These are phyloP conservation scores for Hydropotes inermis DNA, from an alignment of 2,113 vertebrate genomes.

Conservation along the genomic window DNA sequence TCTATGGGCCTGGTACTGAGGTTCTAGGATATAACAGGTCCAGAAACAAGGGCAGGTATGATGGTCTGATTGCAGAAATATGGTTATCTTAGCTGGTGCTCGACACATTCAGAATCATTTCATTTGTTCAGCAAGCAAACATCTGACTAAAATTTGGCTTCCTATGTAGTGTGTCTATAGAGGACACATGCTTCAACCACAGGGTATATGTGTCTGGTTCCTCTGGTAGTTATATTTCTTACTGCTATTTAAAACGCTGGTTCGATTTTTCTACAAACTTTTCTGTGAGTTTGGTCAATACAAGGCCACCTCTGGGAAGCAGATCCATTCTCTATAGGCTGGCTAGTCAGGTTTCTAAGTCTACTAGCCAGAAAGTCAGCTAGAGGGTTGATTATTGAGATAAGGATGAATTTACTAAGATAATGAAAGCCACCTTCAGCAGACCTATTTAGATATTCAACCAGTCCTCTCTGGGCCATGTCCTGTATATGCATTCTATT, in stretches of 20 bases:
- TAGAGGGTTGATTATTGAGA: background rate
- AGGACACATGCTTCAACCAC: background rate
- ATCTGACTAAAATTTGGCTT: constrained; percentile 14
- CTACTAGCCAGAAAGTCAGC: background rate
- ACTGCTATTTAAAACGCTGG: background rate
- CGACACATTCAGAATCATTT: background rate
- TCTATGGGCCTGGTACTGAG: background rate
- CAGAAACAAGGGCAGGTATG: background rate
- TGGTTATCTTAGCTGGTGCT: background rate
- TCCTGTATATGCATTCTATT: background rate
- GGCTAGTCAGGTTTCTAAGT: constrained; percentile 4
- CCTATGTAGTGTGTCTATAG: background rate
- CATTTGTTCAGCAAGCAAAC: background rate
- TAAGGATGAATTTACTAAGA: background rate
- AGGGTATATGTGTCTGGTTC: background rate
- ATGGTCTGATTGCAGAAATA: background rate
- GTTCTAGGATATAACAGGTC: background rate
- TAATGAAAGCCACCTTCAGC: background rate
- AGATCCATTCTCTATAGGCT: background rate
- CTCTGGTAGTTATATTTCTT: background rate
- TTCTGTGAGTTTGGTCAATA: background rate
- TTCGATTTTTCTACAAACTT: background rate
- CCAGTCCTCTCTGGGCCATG: background rate
- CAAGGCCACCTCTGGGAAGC: background rate
- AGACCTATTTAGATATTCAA: background rate